Base-by-base conservation (phyloP, 2,113 vertebrate species). In the Loxodonta africana region DNA sequence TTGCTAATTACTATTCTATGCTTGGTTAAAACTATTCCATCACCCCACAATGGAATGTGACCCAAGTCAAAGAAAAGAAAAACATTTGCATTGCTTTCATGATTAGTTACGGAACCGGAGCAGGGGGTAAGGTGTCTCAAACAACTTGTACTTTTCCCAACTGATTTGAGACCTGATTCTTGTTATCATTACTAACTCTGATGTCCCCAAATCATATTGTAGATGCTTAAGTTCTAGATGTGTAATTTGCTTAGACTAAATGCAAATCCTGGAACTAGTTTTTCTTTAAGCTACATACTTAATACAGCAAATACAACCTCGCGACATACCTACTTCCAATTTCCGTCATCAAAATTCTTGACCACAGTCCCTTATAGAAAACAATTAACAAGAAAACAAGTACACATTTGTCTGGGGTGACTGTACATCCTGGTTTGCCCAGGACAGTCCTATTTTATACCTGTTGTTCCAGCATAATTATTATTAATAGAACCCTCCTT, bases 11-110 rank as follows among this genome's bases (percentile, higher is more conserved):
- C 41, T 65, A 37, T 92, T 96, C 93, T 57, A 41, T 91, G 95
- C 92, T 95, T 93, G 91, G 86, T 78, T 91, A 95, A 95, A 96
- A 95, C 74, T 80, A 80, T 95, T 95, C 76, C 89, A 95, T 93
- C 92, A 97, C 93, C 71, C 69, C 14, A 26, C 92, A 93, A 60
- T 91, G 95, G 96, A 96, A 98, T 97, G 96, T 95, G 95, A 95
- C 92, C 83, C 80, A 83, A 94, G 78, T 94, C 23, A 76, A 94
- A 80, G 88, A 94, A 97, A 97, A 94, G 71, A 92, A 95, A 96
- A 81, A 69, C 87, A 94, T 90, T 88, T 96, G 63, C 57, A 84
- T 91, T 93, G 62, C 95, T 93, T 96, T 96, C 86, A 57, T 88
- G 46, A 85, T 83, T 98, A 90, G 91, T 94, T 92, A 91, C 91